A percentile compares a stretch with the other conserved stretches of the same genome.
phyloP scores from a whole-genome alignment of 2,888 invertebrate genomes.

The Himalopsyche japonica region DNA sequence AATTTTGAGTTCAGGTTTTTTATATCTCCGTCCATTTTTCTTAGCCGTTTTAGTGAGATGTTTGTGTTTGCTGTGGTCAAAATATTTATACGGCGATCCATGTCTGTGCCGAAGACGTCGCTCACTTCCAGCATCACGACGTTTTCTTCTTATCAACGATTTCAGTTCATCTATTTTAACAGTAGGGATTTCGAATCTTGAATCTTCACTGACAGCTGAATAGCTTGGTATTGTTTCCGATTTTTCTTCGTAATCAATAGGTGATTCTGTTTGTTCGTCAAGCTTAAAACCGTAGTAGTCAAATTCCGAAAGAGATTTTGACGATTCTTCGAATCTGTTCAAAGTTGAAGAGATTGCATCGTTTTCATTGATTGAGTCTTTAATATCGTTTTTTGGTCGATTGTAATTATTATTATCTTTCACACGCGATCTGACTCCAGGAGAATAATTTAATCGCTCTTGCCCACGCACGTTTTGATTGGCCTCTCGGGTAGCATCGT shows the following conservation, averaged over 20 bases:
- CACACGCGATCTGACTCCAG: not conserved
- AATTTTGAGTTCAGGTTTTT: not conserved
- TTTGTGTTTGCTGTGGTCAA: not conserved
- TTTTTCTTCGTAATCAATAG: not conserved
- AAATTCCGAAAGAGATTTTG: not conserved
- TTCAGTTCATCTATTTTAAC: not conserved
- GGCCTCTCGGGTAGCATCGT: not conserved
- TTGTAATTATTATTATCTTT: not conserved
- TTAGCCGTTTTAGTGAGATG: not conserved
- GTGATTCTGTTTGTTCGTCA: not conserved
- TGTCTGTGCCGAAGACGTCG: not conserved
- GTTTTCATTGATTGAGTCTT: not conserved
- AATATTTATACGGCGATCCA: not conserved
- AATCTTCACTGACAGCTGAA: not conserved
- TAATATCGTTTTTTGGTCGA: not conserved
- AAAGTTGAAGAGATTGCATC: not conserved
- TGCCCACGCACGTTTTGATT: not conserved
- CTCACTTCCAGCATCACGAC: not conserved
- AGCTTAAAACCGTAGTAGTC: not conserved
- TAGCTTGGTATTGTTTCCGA: not conserved
- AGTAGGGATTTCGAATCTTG: not conserved
- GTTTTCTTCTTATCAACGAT: not conserved
- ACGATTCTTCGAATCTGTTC: not conserved
- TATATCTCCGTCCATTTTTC: not conserved
- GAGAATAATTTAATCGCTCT: not conserved